Conservation (phyloP, 1,140 invertebrate genomes). For the Nautilus pompilius region DNA sequence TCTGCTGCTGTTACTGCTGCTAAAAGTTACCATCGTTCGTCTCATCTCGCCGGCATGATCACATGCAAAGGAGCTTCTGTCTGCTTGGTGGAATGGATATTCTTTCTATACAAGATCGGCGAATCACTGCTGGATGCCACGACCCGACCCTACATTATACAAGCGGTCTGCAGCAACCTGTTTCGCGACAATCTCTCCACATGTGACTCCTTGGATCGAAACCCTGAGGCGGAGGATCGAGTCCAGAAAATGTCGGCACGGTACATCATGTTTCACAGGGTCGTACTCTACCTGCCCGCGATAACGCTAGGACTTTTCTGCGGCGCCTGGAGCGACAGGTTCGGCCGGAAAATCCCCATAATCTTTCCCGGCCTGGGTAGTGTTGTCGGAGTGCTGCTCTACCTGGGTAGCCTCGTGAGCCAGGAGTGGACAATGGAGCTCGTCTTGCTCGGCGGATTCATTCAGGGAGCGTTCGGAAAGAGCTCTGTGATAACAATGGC, state of each 20-base stretch:
- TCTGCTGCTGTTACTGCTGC: no score
- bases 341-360: constrained; percentile 53
- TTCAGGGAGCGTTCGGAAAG: constrained; percentile 49
- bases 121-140: constrained; percentile 52
- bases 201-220: constrained; percentile 21
- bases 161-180: constrained; percentile 37
- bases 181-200: constrained; percentile 20
- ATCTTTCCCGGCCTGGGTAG: constrained; percentile 49
- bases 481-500: constrained; percentile 53
- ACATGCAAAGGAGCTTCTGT: not conserved
- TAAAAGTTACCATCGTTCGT: no score
- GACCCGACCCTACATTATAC: constrained; percentile 44
- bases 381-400: constrained; percentile 42
- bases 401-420: constrained; percentile 32
- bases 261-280: constrained; percentile 46
- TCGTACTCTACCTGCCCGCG: constrained; percentile 51
- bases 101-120: constrained; percentile 52
- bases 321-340: constrained; percentile 52
- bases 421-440: constrained; percentile 25
- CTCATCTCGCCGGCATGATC: no score
- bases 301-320: constrained; percentile 49
- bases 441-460: constrained; percentile 38
- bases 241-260: constrained; percentile 38
- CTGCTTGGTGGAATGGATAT: constrained; percentile 40
- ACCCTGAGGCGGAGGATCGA: constrained; percentile 27